Conservation (phyloP, 2,113 vertebrate species). For the Aegypius monachus region DNA sequence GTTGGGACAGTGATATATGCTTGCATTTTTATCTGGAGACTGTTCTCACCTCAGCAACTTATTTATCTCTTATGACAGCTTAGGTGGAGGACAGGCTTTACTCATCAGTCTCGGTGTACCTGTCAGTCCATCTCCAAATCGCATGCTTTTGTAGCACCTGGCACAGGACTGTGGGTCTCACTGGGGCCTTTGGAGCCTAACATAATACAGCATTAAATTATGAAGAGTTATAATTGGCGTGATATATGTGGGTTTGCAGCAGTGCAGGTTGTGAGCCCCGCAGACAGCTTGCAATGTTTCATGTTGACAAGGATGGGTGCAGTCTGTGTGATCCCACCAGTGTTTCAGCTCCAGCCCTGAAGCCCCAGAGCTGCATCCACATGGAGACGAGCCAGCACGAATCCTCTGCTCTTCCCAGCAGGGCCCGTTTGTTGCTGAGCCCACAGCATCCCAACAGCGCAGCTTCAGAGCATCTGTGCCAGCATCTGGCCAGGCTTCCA, state of each 20-base stretch:
- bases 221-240: neutral
- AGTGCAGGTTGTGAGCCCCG: neutral
- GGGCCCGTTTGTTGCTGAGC: neutral
- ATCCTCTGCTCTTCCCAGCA: neutral
- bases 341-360: neutral
- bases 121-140: neutral
- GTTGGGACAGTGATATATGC: neutral
- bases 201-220: neutral
- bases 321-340: neutral
- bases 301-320: neutral
- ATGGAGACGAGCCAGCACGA: neutral
- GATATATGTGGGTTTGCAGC: neutral
- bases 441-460: neutral
- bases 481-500: neutral
- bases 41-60: neutral
- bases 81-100: neutral
- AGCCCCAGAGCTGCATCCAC: neutral
- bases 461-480: neutral
- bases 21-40: neutral
- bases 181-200: neutral
- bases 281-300: neutral
- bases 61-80: neutral
- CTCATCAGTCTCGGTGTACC: neutral
- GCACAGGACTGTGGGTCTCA: neutral
- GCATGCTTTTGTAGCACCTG: accelerated